Evolutionary conservation across 2,113 vertebrate species (phyloP), one percentile per base, ranked within the genome.

Genomic region (Phalacrocorax aristotelis): DNA sequence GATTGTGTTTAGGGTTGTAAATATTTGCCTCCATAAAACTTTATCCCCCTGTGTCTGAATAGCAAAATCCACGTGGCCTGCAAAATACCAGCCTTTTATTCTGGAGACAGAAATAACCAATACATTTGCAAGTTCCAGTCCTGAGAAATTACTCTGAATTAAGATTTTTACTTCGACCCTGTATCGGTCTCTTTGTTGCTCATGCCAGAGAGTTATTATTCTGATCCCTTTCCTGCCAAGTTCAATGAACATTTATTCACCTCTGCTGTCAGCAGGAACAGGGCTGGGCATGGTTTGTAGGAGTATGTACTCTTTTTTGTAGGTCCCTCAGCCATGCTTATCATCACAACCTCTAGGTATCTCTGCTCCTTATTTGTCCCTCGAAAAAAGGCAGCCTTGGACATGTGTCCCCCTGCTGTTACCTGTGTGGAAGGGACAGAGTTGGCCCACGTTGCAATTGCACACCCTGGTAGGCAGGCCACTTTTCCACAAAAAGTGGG

Each of bases 71-170:
- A 44, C 0, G 0, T 40, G 15, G 32, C 23, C 54, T 78, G 52
- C 27, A 66, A 78, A 90, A 54, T 69, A 58, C 20, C 23, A 71
- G 20, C 5, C 38, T 87, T 88, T 83, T 89, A 34, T 89, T 90
- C 55, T 58, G 36, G 42, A 96, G 29, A 44, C 55, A 55, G 27
- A 72, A 30, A n/a, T 77, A 74, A 66, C 49, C 52, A 76, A 30
- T 38, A 57, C 30, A 68, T 87, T 92, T 93, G 13, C 65, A 68
- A 65, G 57, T 89, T 92, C 40, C 38, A 46, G 27, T 58, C 52
- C 78, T 64, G 65, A 89, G 61, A 95, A 96, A 65, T 84, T 81
- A 52, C 40, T 57, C 38, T 79, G 90, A 93, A 95, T 89, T 83
- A 87, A 90, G 36, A 40, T 89, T 96, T 92, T 93, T 18, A 71